phyloP scores from a whole-genome alignment of 2,113 vertebrate genomes.

The Eonycteris spelaea region DNA sequence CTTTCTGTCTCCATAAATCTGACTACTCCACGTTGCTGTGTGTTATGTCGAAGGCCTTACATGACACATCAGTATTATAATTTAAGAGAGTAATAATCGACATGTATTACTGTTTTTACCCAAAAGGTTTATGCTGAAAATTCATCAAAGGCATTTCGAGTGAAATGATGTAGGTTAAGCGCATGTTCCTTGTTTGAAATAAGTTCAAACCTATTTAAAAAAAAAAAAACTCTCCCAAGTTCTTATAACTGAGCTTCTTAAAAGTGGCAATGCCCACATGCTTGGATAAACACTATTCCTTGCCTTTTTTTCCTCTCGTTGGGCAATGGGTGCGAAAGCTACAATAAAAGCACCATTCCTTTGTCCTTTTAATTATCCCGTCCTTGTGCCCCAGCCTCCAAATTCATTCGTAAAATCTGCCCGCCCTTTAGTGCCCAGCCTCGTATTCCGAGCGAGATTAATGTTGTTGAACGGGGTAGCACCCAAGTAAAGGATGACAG shows the following conservation, averaged over 20 bases:
- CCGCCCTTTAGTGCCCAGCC: not conserved
- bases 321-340: not conserved
- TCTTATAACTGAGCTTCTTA: not conserved
- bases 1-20: not conserved
- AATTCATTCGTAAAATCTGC: not conserved
- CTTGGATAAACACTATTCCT: not conserved
- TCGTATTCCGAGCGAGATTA: not conserved
- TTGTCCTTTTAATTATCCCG: not conserved
- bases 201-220: not conserved
- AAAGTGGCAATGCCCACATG: not conserved
- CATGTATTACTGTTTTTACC: not conserved
- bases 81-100: not conserved
- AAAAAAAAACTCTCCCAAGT: no score
- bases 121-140: constrained; percentile 29
- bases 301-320: not conserved
- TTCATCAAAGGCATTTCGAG: not conserved
- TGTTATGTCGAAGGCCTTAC: not conserved
- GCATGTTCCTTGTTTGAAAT: not conserved
- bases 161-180: not conserved
- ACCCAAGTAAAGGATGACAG: not conserved
- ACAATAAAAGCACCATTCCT: not conserved
- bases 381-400: not conserved
- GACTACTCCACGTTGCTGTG: not conserved
- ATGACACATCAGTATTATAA: not conserved
- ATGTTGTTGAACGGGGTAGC: not conserved